Evolutionary conservation across 2,797 vertebrate species (phyloP).

Genomic region (Oryzias dopingdopingensis): DNA sequence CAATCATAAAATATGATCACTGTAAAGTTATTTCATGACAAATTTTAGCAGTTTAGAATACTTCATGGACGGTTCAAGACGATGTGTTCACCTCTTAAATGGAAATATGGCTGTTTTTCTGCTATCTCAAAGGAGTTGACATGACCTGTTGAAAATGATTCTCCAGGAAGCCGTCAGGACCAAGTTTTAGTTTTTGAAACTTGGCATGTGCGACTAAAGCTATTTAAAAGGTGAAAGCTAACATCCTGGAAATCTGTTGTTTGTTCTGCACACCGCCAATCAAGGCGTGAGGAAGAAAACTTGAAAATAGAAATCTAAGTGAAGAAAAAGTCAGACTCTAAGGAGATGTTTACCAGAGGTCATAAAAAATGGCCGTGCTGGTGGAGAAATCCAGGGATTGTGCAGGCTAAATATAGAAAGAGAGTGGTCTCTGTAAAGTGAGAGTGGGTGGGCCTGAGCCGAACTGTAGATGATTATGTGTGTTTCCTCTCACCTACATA

Average conservation of each 20-base stretch:
- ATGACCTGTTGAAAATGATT: constrained; percentile 43
- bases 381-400: constrained; percentile 32
- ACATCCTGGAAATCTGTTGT: not conserved
- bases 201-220: constrained; percentile 33
- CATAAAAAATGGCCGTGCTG: constrained; percentile 23
- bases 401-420: constrained; percentile 11
- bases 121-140: constrained; percentile 11
- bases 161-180: constrained; percentile 29
- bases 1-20: constrained; percentile 1
- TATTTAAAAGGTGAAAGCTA: constrained; percentile 29
- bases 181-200: constrained; percentile 14
- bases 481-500: constrained; percentile 18
- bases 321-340: too few species aligned
- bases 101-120: not conserved
- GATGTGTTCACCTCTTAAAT: constrained; percentile 30
- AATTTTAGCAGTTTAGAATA: constrained; percentile 6
- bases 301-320: too few species aligned
- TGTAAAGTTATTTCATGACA: too few species aligned
- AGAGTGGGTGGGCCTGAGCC: constrained; percentile 50
- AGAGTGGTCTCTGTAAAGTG: constrained; percentile 30
- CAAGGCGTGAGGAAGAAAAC: too few species aligned
- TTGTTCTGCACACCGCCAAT: too few species aligned
- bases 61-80: constrained; percentile 27
- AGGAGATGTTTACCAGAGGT: constrained; percentile 19
- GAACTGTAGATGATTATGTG: constrained; percentile 1